Base-by-base conservation (phyloP, 35 echinoderm and acorn worm genomes). In the Eucidaris tribuloides region DNA sequence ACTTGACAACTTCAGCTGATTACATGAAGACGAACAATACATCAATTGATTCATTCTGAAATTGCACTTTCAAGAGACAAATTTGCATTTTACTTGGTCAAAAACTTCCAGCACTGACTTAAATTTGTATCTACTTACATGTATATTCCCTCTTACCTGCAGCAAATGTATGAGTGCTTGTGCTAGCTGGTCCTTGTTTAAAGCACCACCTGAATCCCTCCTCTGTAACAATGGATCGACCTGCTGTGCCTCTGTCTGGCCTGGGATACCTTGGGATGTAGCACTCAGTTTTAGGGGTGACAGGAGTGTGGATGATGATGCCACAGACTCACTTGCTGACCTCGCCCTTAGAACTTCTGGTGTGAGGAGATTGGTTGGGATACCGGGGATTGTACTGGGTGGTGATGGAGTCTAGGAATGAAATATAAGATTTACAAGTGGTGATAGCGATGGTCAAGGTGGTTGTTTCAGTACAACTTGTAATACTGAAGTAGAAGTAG, bases 111-210 rank as follows among this genome's bases (percentile, higher is more conserved):
- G n/a, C n/a, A n/a, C n/a, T n/a, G n/a, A n/a, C n/a, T n/a, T n/a
- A n/a, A n/a, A n/a, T n/a, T n/a, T n/a, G n/a, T n/a, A n/a, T n/a
- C n/a, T n/a, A n/a, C n/a, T n/a, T n/a, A n/a, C n/a, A n/a, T n/a
- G n/a, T n/a, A n/a, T n/a, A n/a, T n/a, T n/a, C n/a, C n/a, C n/a
- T n/a, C 72, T 5, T 71, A 94, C 92, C 81, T 85, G 82, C 40
- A 94, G 43, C 31, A 94, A 76, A 42, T 85, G 82, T 13, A 90
- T 58, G 72, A 90, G 82, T 40, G 92, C 85, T 42, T 85, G 72
- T 30, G 80, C 78, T 48, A 94, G 86, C 86, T 94, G 86, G 46
- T 94, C 92, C 82, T 90, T 94, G 56, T 72, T 94, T 24, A 94
- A 83, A 46, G 60, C 22, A 56, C 42, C 19, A 17, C 9, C 17